Evolutionary conservation across 2,888 invertebrate species (phyloP).

Genomic region (Dioctria rufipes): DNA sequence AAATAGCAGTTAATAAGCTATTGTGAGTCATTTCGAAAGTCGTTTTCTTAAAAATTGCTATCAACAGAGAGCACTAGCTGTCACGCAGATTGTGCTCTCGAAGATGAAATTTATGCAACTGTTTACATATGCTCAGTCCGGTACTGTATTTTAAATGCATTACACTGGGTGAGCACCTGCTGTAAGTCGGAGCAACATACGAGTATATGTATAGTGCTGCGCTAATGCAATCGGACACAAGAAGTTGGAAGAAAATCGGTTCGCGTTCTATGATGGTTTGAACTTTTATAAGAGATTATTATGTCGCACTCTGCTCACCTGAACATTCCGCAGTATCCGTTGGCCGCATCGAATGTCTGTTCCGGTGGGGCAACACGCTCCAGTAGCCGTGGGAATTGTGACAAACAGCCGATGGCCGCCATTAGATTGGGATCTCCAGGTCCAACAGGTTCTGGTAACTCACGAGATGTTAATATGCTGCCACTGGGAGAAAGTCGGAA

Average conservation of each 20-base stretch:
- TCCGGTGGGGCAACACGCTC: constrained; percentile 79
- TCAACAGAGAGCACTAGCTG: constrained; percentile 12
- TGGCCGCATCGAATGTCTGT: constrained; percentile 75
- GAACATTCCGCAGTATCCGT: constrained; percentile 78
- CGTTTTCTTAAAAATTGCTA: constrained; percentile 19
- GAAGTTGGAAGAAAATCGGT: not conserved
- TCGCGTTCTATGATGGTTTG: not conserved
- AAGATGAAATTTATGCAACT: not conserved
- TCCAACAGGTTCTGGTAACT: constrained; percentile 63
- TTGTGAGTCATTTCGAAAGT: constrained; percentile 4
- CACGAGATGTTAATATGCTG: constrained; percentile 60
- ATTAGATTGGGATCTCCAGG: constrained; percentile 75
- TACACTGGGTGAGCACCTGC: not conserved
- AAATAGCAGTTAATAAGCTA: constrained; percentile 7
- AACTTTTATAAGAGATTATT: not conserved
- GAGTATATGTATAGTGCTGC: not conserved
- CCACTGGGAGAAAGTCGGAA: constrained; percentile 68
- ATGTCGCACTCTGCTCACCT: constrained; percentile 70
- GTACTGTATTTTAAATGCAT: not conserved
- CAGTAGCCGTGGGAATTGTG: constrained; percentile 78
- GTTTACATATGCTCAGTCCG: not conserved
- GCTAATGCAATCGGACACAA: not conserved
- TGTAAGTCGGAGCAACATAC: not conserved
- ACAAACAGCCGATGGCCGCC: constrained; percentile 78
- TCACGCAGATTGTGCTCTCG: not conserved